A percentile compares a stretch with the other conserved stretches of the same genome.
phyloP scores from a whole-genome alignment of 2,888 invertebrate species.

The Disparrhopalites patrizii region DNA sequence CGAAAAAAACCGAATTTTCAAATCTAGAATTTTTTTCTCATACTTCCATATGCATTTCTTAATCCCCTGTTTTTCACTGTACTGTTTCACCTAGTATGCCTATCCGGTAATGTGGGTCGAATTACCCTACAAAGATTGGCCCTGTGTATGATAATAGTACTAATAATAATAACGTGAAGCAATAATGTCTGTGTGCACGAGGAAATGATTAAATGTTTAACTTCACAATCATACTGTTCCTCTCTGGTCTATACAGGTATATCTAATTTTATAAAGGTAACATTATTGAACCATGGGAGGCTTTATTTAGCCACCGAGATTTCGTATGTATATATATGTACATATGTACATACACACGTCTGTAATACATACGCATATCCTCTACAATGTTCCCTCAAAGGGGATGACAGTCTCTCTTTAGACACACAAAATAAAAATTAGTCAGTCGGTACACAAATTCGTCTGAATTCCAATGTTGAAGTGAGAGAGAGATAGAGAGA shows the following conservation, averaged over 20 bases:
- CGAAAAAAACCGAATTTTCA: too few relatives aligned
- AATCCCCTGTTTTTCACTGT: not conserved
- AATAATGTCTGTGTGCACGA: too few relatives aligned
- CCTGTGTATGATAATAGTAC: not conserved
- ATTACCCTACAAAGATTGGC: too few relatives aligned
- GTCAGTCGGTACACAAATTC: conserved; percentile 21
- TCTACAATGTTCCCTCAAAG: not conserved
- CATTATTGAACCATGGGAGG: not conserved
- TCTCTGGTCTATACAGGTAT: not conserved
- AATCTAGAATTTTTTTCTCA: not conserved
- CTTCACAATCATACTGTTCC: not conserved
- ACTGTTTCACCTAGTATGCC: too few relatives aligned
- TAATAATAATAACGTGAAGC: too few relatives aligned
- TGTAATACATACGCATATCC: not conserved
- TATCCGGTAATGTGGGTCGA: too few relatives aligned
- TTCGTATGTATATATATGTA: not conserved
- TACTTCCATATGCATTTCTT: not conserved
- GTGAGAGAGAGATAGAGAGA: too few relatives aligned
- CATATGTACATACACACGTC: not conserved
- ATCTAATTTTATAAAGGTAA: not conserved
- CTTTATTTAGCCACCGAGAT: not conserved
- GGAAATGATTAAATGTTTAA: not conserved
- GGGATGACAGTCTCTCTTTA: too few relatives aligned
- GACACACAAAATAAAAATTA: conserved; percentile 9
- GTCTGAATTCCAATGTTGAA: conserved; percentile 17